A percentile compares a stretch with the other conserved stretches of the same genome.
phyloP scores from a whole-genome alignment of 2,113 vertebrate species.

The Oncorhynchus masou region DNA sequence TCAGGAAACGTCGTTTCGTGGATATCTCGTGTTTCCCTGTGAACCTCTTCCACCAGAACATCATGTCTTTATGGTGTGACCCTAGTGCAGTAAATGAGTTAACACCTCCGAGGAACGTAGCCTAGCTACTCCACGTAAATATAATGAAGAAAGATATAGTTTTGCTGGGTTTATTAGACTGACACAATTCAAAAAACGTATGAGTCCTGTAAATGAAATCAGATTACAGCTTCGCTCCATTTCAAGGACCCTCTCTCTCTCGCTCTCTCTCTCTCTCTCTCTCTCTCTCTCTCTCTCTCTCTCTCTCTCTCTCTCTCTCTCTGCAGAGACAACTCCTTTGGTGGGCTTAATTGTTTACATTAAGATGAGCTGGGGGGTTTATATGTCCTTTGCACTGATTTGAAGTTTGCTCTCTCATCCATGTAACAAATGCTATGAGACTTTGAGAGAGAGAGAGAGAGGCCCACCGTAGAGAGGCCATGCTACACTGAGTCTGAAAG shows the following conservation, averaged over 20 bases:
- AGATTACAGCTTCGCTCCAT: conserved; percentile 12
- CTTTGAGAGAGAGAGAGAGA: neutral
- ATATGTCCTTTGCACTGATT: conserved; percentile 41
- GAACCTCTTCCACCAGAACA: neutral
- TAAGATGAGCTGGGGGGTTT: conserved; percentile 52
- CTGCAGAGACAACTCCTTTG: conserved; percentile 35
- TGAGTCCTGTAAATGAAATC: conserved; percentile 41
- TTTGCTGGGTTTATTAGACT: neutral
- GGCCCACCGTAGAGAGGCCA: conserved; percentile 24
- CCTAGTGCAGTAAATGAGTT: neutral
- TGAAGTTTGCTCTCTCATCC: conserved; percentile 60
- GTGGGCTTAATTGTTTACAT: conserved; percentile 58
- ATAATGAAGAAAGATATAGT: neutral
- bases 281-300: neutral
- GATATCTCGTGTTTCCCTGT: neutral
- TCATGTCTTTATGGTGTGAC: neutral
- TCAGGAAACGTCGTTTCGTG: too few relatives aligned
- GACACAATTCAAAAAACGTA: neutral
- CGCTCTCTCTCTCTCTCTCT: neutral
- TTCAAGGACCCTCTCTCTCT: too few relatives aligned
- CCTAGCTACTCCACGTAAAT: neutral
- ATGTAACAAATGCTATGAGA: conserved; percentile 48
- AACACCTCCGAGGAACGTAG: neutral
- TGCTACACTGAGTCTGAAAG: conserved; percentile 63
- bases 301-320: neutral